Percentiles rank a stretch among this genome's conserved stretches.
phyloP scores from a whole-genome alignment of 2,113 vertebrate genomes.

The Neolamprologus devosi region DNA sequence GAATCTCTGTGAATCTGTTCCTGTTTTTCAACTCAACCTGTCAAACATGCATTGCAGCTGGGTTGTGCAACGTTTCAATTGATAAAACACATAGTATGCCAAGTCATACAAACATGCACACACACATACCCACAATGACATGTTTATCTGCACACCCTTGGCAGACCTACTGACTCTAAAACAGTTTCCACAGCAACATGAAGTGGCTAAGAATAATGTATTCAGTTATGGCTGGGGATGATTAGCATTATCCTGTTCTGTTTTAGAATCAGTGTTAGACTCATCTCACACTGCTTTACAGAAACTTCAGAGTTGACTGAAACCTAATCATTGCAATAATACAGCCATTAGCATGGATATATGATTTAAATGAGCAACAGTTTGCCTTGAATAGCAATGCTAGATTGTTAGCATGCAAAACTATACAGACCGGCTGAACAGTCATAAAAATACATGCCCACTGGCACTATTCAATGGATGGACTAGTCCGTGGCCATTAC shows the following conservation, averaged over 20 bases:
- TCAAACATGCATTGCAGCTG: constrained; percentile 9
- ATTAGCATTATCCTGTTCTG: constrained; percentile 45
- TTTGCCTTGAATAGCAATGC: not conserved
- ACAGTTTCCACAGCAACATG: constrained; percentile 76
- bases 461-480: constrained; percentile 7
- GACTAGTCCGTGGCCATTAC: constrained; percentile 37
- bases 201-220: constrained; percentile 68
- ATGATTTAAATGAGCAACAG: not conserved
- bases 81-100: constrained; percentile 24
- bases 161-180: constrained; percentile 67
- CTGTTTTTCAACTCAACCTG: constrained; percentile 44
- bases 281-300: not conserved
- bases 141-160: constrained; percentile 53
- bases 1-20: constrained; percentile 37
- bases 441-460: constrained; percentile 32
- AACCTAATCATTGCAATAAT: not conserved
- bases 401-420: not conserved
- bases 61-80: constrained; percentile 17
- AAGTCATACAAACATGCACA: not conserved
- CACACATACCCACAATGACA: constrained; percentile 11
- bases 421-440: not conserved
- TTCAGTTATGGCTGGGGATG: constrained; percentile 52
- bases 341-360: not conserved
- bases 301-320: not conserved
- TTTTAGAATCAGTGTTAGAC: constrained; percentile 15